A percentile compares a stretch with the other conserved stretches of the same genome.
Evolutionary conservation across 30 jellyfish, hydroid and myxozoan species (phyloP).

Genomic region (Haliclystus octoradiatus): DNA sequence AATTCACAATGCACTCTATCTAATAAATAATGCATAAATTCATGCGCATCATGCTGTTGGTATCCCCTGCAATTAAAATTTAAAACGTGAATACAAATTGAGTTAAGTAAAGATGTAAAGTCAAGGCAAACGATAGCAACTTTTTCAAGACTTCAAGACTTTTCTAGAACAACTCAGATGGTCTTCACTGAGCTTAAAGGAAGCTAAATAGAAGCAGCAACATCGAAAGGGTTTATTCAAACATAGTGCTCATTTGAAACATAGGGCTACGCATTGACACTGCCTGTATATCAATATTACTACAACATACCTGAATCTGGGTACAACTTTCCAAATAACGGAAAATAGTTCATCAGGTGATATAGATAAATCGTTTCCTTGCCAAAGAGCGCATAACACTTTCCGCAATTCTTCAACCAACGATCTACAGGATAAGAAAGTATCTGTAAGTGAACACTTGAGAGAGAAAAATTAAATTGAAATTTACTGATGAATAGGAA

Average conservation of each 20-base stretch:
- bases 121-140: too few species aligned
- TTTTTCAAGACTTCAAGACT: too few species aligned
- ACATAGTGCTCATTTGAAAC: too few species aligned
- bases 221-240: too few species aligned
- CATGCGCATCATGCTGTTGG: slow-evolving; percentile 96
- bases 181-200: too few species aligned
- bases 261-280: too few species aligned
- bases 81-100: too few species aligned
- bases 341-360: slow-evolving; percentile 86
- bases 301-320: slow-evolving; percentile 65
- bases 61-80: slow-evolving; percentile 59
- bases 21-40: slow-evolving; percentile 82
- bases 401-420: slow-evolving; percentile 86
- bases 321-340: slow-evolving; percentile 95
- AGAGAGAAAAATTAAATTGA: too few species aligned
- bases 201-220: too few species aligned
- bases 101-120: too few species aligned
- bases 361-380: slow-evolving; percentile 71
- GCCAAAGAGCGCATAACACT: slow-evolving; percentile 87
- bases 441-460: not conserved
- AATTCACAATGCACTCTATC: slow-evolving; percentile 89
- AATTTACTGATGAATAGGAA: not conserved
- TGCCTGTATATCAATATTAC: not conserved
- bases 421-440: slow-evolving; percentile 25
- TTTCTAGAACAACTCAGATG: too few species aligned